These are phyloP conservation scores for Molossus alvarezi DNA, from an alignment of 2,797 vertebrate species.

Conservation along the genomic window DNA sequence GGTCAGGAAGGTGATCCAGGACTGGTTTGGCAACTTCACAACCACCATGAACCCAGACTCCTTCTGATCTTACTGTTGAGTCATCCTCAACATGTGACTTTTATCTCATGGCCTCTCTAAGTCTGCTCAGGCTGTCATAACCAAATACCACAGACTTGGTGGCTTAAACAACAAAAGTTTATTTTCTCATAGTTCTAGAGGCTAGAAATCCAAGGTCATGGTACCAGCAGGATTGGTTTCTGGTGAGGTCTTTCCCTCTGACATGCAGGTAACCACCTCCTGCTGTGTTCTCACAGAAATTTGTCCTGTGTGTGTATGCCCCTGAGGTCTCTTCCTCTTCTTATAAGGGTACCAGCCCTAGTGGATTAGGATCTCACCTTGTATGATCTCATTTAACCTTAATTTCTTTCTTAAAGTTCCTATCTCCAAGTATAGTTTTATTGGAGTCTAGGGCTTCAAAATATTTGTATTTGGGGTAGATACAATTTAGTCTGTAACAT, in stretches of 20 bases:
- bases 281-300: not conserved
- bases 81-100: not conserved
- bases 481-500: not conserved
- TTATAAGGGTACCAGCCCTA: not conserved
- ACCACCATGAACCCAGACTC: not conserved
- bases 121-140: not conserved
- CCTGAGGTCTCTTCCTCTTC: not conserved
- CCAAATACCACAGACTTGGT: not conserved
- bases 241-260: not conserved
- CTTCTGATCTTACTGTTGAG: not conserved
- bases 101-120: not conserved
- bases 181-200: conserved; percentile 6
- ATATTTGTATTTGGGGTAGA: not conserved
- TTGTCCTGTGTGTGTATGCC: not conserved
- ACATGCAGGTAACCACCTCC: not conserved
- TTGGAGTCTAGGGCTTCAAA: not conserved
- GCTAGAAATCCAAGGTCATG: not conserved
- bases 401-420: not conserved
- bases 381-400: not conserved
- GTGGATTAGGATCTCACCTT: not conserved
- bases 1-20: not conserved
- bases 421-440: not conserved
- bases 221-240: not conserved
- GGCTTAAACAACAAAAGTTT: not conserved
- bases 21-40: not conserved